Evolutionary conservation across 2,888 invertebrate genomes (phyloP).

Genomic region (Dendrolimus pini): DNA sequence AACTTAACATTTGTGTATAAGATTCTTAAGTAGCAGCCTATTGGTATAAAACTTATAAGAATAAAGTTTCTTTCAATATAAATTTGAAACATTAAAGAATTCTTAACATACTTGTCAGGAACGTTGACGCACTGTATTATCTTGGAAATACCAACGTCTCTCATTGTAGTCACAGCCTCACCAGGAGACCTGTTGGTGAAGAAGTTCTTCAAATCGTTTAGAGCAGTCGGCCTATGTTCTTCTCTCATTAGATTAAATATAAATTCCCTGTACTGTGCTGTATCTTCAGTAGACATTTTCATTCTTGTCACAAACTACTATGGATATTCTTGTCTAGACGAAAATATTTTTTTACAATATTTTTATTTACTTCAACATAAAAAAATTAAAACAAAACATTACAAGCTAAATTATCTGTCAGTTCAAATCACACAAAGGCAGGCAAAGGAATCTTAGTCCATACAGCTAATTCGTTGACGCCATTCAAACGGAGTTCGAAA

Average conservation of each 20-base stretch:
- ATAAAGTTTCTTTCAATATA: background rate
- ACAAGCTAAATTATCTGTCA: too few species aligned
- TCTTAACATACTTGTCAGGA: constrained; percentile 38
- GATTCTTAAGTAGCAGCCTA: too few species aligned
- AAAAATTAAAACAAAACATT: too few species aligned
- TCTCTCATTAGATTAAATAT: constrained; percentile 41
- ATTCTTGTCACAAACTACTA: too few species aligned
- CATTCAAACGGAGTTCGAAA: too few species aligned
- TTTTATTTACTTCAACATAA: too few species aligned
- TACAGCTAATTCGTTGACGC: too few species aligned
- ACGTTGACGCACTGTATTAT: constrained; percentile 81
- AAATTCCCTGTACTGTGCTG: constrained; percentile 40
- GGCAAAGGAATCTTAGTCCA: too few species aligned
- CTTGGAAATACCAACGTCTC: constrained; percentile 69
- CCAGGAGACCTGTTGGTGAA: constrained; percentile 38
- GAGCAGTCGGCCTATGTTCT: constrained; percentile 39
- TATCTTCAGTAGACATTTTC: constrained; percentile 35
- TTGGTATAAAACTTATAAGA: background rate
- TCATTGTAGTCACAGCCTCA: constrained; percentile 38
- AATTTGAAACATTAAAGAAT: background rate
- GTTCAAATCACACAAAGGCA: too few species aligned
- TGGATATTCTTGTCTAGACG: too few species aligned
- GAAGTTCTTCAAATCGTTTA: constrained; percentile 56
- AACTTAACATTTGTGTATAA: too few species aligned
- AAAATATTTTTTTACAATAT: too few species aligned